Conservation (phyloP, 2,888 invertebrate species). For the Xestia ashworthii region DNA sequence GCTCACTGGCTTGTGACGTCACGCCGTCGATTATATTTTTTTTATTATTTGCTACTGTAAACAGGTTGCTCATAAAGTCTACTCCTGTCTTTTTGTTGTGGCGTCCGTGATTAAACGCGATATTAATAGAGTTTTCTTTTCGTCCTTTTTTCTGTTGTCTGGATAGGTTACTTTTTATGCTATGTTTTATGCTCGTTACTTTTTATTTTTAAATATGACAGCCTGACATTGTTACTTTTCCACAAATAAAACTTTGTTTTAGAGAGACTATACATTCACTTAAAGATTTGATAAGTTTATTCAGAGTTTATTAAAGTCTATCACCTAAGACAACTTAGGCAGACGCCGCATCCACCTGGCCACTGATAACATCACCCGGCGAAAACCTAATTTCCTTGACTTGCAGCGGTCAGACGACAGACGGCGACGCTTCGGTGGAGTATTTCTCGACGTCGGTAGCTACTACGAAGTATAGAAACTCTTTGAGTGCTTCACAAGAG, state of each 20-base stretch:
- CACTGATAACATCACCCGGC: slow-evolving; percentile 43
- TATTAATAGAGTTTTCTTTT: slow-evolving; percentile 68
- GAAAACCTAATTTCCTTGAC: slow-evolving; percentile 60
- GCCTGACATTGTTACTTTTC: not conserved
- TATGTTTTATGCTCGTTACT: slow-evolving; percentile 31
- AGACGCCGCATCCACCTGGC: slow-evolving; percentile 33
- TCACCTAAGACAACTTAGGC: slow-evolving; percentile 40
- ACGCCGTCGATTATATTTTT: slow-evolving; percentile 83
- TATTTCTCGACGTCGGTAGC: not conserved
- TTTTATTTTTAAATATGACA: slow-evolving; percentile 21
- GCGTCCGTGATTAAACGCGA: slow-evolving; percentile 69
- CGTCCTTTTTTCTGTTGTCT: slow-evolving; percentile 57
- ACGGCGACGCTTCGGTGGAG: slow-evolving; percentile 11
- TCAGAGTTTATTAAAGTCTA: slow-evolving; percentile 11
- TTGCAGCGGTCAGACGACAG: slow-evolving; percentile 53
- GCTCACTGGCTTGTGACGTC: slow-evolving; percentile 89
- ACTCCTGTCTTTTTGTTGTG: slow-evolving; percentile 78
- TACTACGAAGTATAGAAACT: not conserved
- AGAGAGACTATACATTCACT: not conserved
- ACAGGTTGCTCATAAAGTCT: slow-evolving; percentile 85
- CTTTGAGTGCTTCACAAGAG: slow-evolving; percentile 8
- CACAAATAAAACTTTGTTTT: not conserved
- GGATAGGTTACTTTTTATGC: slow-evolving; percentile 51
- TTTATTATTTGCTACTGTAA: slow-evolving; percentile 85
- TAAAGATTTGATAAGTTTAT: slow-evolving; percentile 29